Evolutionary conservation across 2,888 invertebrate species (phyloP).

Genomic region (Diplazon laetatorius): DNA sequence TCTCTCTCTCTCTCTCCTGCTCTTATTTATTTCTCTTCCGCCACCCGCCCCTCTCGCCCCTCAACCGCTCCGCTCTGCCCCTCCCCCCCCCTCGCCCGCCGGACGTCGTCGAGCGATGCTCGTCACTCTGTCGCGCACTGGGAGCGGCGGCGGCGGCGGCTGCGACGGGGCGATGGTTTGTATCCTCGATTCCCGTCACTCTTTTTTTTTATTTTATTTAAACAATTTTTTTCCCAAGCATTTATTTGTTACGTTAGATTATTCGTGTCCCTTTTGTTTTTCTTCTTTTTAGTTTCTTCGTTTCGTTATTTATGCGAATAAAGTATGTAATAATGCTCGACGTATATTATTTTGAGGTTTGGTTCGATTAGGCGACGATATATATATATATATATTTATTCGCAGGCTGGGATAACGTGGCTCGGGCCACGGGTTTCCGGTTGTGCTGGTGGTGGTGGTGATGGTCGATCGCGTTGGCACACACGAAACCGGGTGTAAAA

Average conservation of each 20-base stretch:
- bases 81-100: background rate
- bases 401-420: constrained; percentile 54
- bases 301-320: too few relatives aligned
- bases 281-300: background rate
- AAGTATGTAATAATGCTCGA: too few relatives aligned
- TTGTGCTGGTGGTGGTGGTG: too few relatives aligned
- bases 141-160: constrained; percentile 39
- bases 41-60: too few relatives aligned
- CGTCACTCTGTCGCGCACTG: constrained; percentile 41
- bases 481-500: constrained; percentile 61
- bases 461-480: constrained; percentile 65
- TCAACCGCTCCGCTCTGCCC: too few relatives aligned
- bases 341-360: too few relatives aligned
- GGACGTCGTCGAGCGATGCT: constrained; percentile 25
- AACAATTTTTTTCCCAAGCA: background rate
- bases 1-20: too few relatives aligned
- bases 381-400: constrained; percentile 59
- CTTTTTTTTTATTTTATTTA: background rate
- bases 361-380: too few relatives aligned
- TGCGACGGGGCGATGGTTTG: too few relatives aligned
- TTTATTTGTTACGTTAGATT: too few relatives aligned
- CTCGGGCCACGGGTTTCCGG: constrained; percentile 61
- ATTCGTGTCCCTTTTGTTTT: too few relatives aligned
- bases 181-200: constrained; percentile 14
- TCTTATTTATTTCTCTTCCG: too few relatives aligned